phyloP scores from a whole-genome alignment of 2,113 vertebrate species.

The chimpanzee (Pan troglodytes) region NHGRI_mPanTro3-v2.1_pri NC_072410.2:93986001-93986500 shows the following conservation, averaged over 20 bases:
- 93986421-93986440: background rate
- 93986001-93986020: no score
- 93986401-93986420: background rate
- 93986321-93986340: background rate
- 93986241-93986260: background rate
- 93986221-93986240: background rate
- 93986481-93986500: no score
- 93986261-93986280: background rate
- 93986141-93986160: constrained; percentile 23
- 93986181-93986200: background rate
- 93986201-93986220: constrained; percentile 22
- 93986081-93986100: no score
- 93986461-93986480: no score
- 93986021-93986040: no score
- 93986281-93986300: background rate
- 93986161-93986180: background rate
- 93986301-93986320: background rate
- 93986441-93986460: background rate
- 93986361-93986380: constrained; percentile 25
- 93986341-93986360: background rate
- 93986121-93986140: background rate
- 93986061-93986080: no score
- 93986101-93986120: no score
- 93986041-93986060: no score
- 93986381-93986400: background rate